Conservation (phyloP, 2,888 invertebrate species). For the Andricus curvator region DNA sequence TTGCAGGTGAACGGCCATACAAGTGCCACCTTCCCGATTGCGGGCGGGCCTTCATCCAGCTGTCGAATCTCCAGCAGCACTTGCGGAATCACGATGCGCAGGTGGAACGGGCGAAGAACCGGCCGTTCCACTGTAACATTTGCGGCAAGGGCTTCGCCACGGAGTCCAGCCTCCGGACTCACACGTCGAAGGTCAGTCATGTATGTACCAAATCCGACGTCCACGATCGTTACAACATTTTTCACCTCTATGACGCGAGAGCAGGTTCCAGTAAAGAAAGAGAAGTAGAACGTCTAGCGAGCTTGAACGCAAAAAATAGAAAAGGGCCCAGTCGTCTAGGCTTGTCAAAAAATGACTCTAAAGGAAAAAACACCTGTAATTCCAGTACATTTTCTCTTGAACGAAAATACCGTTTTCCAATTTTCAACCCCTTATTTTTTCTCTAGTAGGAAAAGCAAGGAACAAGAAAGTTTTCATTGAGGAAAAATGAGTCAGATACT, state of each 20-base stretch:
- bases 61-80: conserved; percentile 97
- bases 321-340: neutral
- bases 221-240: conserved; percentile 65
- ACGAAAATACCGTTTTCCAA: neutral
- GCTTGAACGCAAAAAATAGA: conserved; percentile 10
- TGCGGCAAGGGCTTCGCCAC: conserved; percentile 98
- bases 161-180: conserved; percentile 95
- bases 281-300: conserved; percentile 41
- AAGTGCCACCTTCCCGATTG: conserved; percentile 98
- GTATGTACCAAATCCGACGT: conserved; percentile 81
- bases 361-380: neutral
- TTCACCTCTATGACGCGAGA: conserved; percentile 53
- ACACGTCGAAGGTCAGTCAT: conserved; percentile 97
- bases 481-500: neutral
- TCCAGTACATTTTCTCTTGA: neutral
- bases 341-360: neutral
- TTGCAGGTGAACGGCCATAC: conserved; percentile 96
- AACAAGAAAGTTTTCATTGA: neutral
- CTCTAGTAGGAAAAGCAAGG: too few relatives aligned
- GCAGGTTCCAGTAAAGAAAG: conserved; percentile 49
- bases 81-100: conserved; percentile 97
- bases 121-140: conserved; percentile 97
- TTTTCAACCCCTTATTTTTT: neutral
- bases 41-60: conserved; percentile 96
- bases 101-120: conserved; percentile 95